Evolutionary conservation across 2,888 invertebrate genomes (phyloP), one percentile per base, ranked within the genome.

Genomic region (Phorcus lineatus): DNA sequence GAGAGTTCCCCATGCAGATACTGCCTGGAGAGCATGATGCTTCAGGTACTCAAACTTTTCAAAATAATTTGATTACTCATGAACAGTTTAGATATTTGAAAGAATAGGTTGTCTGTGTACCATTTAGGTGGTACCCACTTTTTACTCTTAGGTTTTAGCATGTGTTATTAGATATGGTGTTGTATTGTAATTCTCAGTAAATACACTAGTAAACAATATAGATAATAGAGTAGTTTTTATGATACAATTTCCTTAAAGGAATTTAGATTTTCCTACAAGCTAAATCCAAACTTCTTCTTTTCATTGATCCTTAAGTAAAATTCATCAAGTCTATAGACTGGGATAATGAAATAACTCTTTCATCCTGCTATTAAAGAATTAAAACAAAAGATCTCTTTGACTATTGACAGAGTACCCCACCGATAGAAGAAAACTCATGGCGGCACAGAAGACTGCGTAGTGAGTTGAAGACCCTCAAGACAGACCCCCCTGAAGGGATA

Each of bases 401-500:
- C 9, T 76, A 22, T 24, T 77, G 84, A 11, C 82, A 91, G 91
- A 91, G 90, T 80, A 91, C 91, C 47, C 91, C 92, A 70, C 94
- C 95, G 76, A 95, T 95, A 81, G 91, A 91, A 96, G 97, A 93
- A 96, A 96, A 92, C 95, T 92, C 96, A 0, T 97, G 97, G 96
- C 94, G 98, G 52, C 95, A 96, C 86, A 96, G 97, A 90, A 94
- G 97, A 36, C 93, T 98, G 47, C 94, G 96, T 36, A 96, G 95
- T 85, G 98, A 98, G 93, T 94, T 97, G 28, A 94, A 94, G 90
- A 93, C 92, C 3, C 83, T 94, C 83, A 90, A 92, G 62, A 90
- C 92, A 24, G 97, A 97, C 91, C 97, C 97, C 2, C 96, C 97
- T 0, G 97, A 97, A 90, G 97, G 97, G 1, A 97, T 97, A 80